Evolutionary conservation across 2,113 vertebrate species (phyloP).

Genomic region (Platichthys stellatus): DNA sequence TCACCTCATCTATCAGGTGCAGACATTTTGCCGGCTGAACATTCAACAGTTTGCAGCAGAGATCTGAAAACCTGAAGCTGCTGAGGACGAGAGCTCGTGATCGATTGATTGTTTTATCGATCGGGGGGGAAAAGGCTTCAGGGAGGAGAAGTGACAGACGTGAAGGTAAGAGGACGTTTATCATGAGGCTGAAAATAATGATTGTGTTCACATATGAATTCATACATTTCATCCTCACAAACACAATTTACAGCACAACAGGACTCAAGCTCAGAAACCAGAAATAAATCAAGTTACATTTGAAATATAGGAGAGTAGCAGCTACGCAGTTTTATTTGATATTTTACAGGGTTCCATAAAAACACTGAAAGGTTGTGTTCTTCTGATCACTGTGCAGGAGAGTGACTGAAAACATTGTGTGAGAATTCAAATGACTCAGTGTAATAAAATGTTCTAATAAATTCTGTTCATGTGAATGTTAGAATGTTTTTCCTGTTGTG

Average conservation of each 20-base stretch:
- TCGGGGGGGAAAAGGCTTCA: background rate
- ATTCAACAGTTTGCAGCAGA: background rate
- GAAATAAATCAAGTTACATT: background rate
- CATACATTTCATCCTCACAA: background rate
- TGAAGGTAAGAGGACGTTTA: background rate
- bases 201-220: background rate
- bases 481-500: too few relatives aligned
- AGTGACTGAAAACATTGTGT: too few relatives aligned
- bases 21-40: background rate
- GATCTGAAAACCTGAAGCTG: background rate
- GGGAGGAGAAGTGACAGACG: background rate
- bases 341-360: too few relatives aligned
- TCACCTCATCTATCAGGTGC: background rate
- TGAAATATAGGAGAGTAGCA: background rate
- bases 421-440: too few relatives aligned
- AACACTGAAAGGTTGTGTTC: too few relatives aligned
- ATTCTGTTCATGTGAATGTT: too few relatives aligned
- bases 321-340: background rate
- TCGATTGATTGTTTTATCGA: background rate
- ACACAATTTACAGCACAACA: background rate
- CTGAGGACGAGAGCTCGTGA: background rate
- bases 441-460: too few relatives aligned
- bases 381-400: too few relatives aligned
- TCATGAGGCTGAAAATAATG: background rate
- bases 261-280: background rate